phyloP scores from a whole-genome alignment of 2,797 vertebrate species.

The Astyanax mexicanus region DNA sequence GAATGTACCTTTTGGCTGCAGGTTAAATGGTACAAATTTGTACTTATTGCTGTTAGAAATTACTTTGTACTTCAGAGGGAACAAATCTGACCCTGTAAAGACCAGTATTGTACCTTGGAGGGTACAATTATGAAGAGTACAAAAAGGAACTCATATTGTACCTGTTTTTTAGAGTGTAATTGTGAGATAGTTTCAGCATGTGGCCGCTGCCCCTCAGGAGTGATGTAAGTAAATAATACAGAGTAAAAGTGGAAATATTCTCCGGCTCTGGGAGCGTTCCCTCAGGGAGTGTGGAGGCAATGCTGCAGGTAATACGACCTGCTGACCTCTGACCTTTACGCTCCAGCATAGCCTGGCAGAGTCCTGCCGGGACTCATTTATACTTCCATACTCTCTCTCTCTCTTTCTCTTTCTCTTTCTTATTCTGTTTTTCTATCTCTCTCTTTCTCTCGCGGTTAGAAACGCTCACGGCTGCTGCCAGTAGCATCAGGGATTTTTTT shows the following conservation, averaged over 20 bases:
- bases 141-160: too few relatives aligned
- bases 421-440: neutral
- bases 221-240: slow-evolving; percentile 32
- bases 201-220: slow-evolving; percentile 58
- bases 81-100: too few relatives aligned
- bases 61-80: too few relatives aligned
- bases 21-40: too few relatives aligned
- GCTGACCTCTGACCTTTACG: neutral
- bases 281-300: neutral
- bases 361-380: neutral
- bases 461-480: neutral
- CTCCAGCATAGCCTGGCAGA: neutral
- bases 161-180: too few relatives aligned
- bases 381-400: neutral
- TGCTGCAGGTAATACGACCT: neutral
- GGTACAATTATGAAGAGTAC: too few relatives aligned
- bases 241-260: neutral
- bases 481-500: neutral
- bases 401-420: neutral
- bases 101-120: too few relatives aligned
- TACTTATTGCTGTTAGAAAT: too few relatives aligned
- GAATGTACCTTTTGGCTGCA: too few relatives aligned
- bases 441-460: neutral
- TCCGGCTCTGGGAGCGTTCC: neutral
- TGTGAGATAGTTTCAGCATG: slow-evolving; percentile 48